Evolutionary conservation across 2,797 vertebrate species (phyloP), one percentile per base, ranked within the genome.

Genomic region (Hybognathus amarus): DNA sequence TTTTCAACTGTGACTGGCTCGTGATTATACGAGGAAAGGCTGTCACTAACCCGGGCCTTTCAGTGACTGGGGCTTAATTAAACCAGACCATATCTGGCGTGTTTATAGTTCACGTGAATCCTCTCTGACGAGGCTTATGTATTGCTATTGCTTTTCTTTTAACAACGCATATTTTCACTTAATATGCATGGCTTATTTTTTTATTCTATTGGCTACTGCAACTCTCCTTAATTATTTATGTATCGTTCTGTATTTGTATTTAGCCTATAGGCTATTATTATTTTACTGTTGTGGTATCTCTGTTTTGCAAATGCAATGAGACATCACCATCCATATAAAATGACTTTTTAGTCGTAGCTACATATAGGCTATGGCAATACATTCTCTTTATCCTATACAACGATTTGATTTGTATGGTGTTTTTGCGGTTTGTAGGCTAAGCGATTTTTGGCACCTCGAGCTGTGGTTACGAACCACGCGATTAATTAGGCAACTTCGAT

Each of bases 1-100:
- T 97, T 96, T 96, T 95, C 96, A 95, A 96, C 94, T 93, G 94
- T 95, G 95, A 95, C 93, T 93, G 94, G 95, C 94, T 95, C 94
- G 92, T 94, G 93, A 95, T 96, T 95, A 95, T 90, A 87, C 90
- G 90, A 90, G 91, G 93, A 93, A 95, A 93, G 92, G 92, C 94
- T 96, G 96, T 94, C 96, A 94, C 92, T 95, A 95, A 91, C 93
- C 91, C 91, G 91, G 90, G 79, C 91, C 93, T 92, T 90, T 93
- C 92, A 91, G 84, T 83, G 56, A 79, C 80, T 74, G 77, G 42
- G 50, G 69, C 40, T 80, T 82, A 79, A 78, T 77, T 77, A 74
- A 64, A 71, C 61, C 40, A 42, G 67, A 67, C 52, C 77, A 54
- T 59, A 73, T 79, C 56, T 77, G 36, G 81, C 68, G 17, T 80